phyloP scores from a whole-genome alignment of 2,113 vertebrate species.

The Ctenodactylus gundi region DNA sequence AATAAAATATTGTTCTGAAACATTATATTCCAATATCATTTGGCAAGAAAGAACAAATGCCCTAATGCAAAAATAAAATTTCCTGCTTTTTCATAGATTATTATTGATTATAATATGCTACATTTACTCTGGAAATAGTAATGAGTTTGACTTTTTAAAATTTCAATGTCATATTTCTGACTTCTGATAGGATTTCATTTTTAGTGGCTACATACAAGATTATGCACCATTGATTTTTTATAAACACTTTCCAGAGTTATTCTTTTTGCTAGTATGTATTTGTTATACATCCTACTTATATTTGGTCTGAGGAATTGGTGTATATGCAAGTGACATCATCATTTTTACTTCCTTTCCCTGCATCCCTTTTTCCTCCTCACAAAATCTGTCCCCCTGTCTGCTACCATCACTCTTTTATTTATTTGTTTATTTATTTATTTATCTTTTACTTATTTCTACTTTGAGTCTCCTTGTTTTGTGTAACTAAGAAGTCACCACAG shows the following conservation, averaged over 20 bases:
- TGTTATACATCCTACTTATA: no score
- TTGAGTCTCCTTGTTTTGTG: no score
- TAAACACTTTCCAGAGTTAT: no score
- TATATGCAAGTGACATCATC: no score
- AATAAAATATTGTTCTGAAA: background rate
- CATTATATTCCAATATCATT: background rate
- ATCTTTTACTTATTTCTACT: no score
- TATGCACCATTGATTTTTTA: background rate
- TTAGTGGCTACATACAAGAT: background rate
- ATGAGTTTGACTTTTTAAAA: background rate
- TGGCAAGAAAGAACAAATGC: background rate
- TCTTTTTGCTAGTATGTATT: no score
- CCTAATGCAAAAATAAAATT: background rate
- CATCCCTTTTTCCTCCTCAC: no score
- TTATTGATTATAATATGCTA: background rate
- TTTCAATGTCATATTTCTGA: background rate
- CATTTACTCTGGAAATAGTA: conserved; percentile 4
- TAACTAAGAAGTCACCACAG: background rate
- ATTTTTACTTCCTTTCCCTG: no score
- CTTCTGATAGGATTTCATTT: background rate
- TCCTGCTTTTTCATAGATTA: conserved; percentile 17
- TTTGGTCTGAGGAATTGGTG: no score
- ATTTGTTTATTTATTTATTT: no score
- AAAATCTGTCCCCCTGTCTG: no score
- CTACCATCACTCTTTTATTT: no score